A percentile compares a stretch with the other conserved stretches of the same genome.
Conservation (phyloP, 2,113 vertebrate genomes). For the Eptatretus burgeri region DNA sequence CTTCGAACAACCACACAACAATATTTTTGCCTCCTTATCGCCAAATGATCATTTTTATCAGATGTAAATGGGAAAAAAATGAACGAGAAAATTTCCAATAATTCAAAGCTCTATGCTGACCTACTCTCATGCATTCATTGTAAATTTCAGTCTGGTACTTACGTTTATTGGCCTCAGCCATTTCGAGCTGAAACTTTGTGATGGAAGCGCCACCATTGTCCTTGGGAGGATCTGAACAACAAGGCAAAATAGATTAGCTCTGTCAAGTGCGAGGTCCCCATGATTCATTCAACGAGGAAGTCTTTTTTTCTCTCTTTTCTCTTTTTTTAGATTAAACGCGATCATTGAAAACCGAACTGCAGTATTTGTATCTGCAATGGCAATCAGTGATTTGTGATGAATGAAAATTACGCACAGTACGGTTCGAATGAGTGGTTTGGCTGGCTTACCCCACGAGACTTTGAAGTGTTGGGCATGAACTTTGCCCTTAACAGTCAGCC, state of each 20-base stretch:
- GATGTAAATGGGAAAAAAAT: constrained; percentile 12
- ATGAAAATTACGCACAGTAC: no score
- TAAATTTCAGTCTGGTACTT: constrained; percentile 10
- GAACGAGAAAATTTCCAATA: constrained; percentile 10
- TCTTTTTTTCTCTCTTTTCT: no score
- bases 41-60: constrained; percentile 13
- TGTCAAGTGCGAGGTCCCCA: no score
- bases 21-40: constrained; percentile 14
- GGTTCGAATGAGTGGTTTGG: neutral
- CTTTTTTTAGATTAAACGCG: no score
- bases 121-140: constrained; percentile 7
- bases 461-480: constrained; percentile 42
- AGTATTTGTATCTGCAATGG: no score
- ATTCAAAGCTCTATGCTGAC: constrained; percentile 6
- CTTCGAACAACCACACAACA: no score
- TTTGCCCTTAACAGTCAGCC: constrained; percentile 28
- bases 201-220: constrained; percentile 55
- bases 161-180: constrained; percentile 39
- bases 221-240: constrained; percentile 40
- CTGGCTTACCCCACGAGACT: constrained; percentile 59
- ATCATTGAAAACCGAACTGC: no score
- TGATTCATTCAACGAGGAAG: no score
- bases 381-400: no score
- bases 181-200: constrained; percentile 49
- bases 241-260: no score